Base-by-base conservation (phyloP, 92 coral and sea anemone species). In the Umimayanthus kanabou region DNA sequence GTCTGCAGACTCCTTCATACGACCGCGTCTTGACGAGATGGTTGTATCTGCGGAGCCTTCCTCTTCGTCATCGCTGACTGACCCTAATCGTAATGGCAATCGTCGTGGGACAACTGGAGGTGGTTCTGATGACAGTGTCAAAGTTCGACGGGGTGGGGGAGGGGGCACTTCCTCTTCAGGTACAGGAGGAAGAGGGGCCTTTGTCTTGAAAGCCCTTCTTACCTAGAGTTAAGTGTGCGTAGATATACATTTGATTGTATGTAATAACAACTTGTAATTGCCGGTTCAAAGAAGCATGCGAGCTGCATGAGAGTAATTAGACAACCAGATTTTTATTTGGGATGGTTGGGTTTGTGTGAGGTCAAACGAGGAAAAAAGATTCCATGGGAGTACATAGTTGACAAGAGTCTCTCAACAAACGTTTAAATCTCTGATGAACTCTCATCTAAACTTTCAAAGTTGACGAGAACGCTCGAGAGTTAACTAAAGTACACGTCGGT, bases 161-260 rank as follows among this genome's bases (percentile, higher is more conserved):
- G 87, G 87, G 30, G 87, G 78, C n/a, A 69, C 3, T 5, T 70
- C 86, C 30, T 82, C 86, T 69, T 82, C 86, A 45, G 86, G 86
- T 9, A 82, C 78, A 5, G 86, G 86, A 64, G 86, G 86, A 69
- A 82, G 86, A 6, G 78, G 26, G 25, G 77, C 29, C 25, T 26
- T 69, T 47, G 65, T 55, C 29, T 83, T 69, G 73, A 67, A 83
- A 25, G 77, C 87, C 55, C 40, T 83, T 22, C 25, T 83, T 2
- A 9, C 61, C 87, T 83, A 66, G 5, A 50, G 15, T 47, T 10
- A 79, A 79, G 53, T 40, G 20, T 39, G 39, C 25, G 6, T 9
- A 74, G 37, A 33, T 33, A 33, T 33, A 2, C 37, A 33, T 33
- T 33, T 33, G 37, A 33, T 33, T 33, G 37, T 33, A 33, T 33